Conservation (phyloP, 2,888 invertebrate species). For the Volucella zonaria region DNA sequence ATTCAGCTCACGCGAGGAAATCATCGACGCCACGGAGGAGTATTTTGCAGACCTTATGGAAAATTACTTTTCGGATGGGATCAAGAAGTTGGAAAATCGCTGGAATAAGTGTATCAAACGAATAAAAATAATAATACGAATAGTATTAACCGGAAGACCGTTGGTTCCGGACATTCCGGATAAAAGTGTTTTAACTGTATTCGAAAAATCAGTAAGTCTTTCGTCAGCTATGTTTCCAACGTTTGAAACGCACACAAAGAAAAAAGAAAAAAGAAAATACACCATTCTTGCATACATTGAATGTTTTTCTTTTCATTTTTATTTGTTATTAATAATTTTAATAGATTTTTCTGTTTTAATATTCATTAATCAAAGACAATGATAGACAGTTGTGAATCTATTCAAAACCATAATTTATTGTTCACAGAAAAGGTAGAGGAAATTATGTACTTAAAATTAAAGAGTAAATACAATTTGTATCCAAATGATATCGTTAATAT, state of each 20-base stretch:
- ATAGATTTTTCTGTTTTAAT: slow-evolving; percentile 66
- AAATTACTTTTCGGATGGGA: too few relatives aligned
- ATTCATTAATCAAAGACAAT: slow-evolving; percentile 69
- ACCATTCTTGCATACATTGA: slow-evolving; percentile 55
- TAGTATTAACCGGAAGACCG: too few relatives aligned
- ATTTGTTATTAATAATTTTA: slow-evolving; percentile 57
- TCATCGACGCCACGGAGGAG: too few relatives aligned
- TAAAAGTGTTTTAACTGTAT: too few relatives aligned
- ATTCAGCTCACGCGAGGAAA: too few relatives aligned
- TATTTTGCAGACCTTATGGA: too few relatives aligned
- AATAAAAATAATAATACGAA: too few relatives aligned
- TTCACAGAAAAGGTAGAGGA: slow-evolving; percentile 72
- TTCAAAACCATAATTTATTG: slow-evolving; percentile 73
- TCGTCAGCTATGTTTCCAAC: background rate
- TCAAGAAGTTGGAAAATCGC: too few relatives aligned
- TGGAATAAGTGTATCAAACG: too few relatives aligned
- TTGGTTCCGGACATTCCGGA: too few relatives aligned
- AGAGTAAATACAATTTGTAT: slow-evolving; percentile 73
- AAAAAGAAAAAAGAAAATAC: background rate
- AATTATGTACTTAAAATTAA: slow-evolving; percentile 65
- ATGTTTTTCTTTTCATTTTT: slow-evolving; percentile 33
- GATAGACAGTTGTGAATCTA: slow-evolving; percentile 71
- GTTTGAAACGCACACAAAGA: slow-evolving; percentile 2
- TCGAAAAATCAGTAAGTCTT: too few relatives aligned
- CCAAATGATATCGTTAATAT: slow-evolving; percentile 70